phyloP scores from a whole-genome alignment of 2,113 vertebrate species.

The Ariopsis seemanni region DNA sequence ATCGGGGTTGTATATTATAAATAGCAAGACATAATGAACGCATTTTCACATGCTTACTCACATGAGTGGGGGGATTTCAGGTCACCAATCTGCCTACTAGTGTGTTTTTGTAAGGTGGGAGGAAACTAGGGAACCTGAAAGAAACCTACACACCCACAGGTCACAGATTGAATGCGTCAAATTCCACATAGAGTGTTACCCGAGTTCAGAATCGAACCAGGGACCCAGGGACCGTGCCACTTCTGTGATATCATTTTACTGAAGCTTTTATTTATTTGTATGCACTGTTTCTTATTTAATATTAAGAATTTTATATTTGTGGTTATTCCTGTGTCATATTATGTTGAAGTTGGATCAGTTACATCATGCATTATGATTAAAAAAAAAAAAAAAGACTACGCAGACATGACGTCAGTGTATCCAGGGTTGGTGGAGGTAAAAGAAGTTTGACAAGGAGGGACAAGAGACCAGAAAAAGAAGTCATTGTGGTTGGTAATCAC shows the following conservation, averaged over 20 bases:
- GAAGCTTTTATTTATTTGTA: background rate
- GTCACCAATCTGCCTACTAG: background rate
- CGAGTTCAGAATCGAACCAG: background rate
- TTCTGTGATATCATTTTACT: background rate
- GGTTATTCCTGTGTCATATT: background rate
- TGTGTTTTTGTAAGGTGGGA: background rate
- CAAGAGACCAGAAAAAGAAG: background rate
- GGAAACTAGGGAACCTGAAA: background rate
- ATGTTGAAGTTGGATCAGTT: background rate
- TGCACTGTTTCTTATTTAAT: background rate
- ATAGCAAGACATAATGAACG: background rate
- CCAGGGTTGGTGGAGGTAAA: background rate
- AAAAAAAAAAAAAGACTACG: background rate
- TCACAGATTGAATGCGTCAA: background rate
- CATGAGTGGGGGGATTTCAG: background rate
- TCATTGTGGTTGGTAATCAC: background rate
- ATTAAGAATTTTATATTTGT: background rate
- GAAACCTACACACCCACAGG: background rate
- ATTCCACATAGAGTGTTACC: background rate
- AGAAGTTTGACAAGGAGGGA: background rate
- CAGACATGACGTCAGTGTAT: background rate
- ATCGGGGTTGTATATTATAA: background rate
- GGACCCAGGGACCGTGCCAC: background rate
- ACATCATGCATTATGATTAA: background rate
- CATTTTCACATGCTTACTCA: background rate